These are phyloP conservation scores for Panthera leo DNA, from an alignment of 2,113 vertebrate genomes.

Conservation along the genomic window DNA sequence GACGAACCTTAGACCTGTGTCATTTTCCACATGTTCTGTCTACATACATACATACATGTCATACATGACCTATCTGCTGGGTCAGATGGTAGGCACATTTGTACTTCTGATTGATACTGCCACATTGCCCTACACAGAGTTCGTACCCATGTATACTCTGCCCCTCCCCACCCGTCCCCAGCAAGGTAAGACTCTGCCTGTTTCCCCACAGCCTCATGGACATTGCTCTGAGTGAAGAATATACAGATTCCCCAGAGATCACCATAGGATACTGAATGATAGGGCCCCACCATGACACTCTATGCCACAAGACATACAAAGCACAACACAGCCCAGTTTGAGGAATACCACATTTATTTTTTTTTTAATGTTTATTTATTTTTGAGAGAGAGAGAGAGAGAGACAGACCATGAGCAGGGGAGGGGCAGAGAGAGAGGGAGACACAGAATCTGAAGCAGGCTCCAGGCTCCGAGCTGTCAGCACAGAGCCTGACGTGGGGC, in stretches of 20 bases:
- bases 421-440: too few species aligned
- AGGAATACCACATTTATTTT: background rate
- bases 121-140: background rate
- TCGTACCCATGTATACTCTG: background rate
- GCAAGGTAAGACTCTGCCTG: background rate
- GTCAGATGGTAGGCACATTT: background rate
- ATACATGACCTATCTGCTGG: background rate
- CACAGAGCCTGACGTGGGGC: too few species aligned
- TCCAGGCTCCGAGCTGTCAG: too few species aligned
- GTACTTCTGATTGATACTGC: background rate
- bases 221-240: background rate
- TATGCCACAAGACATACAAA: background rate
- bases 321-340: background rate
- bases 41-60: background rate
- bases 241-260: background rate
- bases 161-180: background rate
- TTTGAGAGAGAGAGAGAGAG: too few species aligned
- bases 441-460: too few species aligned
- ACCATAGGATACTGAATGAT: background rate
- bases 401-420: too few species aligned
- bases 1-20: background rate
- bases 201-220: background rate
- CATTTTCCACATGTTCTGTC: background rate
- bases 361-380: too few species aligned
- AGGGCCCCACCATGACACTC: background rate